Evolutionary conservation across 2,797 vertebrate species (phyloP), one percentile per base, ranked within the genome.

Genomic region (Coilia nasus): DNA sequence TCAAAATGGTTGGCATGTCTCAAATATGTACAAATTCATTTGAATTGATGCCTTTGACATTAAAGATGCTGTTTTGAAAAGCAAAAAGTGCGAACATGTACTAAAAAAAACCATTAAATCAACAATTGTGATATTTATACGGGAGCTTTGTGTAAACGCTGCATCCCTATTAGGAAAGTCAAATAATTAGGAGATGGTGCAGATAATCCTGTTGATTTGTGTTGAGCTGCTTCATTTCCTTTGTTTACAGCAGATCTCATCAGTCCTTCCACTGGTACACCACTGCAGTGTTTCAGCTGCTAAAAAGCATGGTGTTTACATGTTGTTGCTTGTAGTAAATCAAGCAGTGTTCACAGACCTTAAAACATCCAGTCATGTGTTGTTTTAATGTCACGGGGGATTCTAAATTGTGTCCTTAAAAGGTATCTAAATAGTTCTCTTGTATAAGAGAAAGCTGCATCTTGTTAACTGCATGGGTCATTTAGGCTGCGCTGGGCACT

Each of bases 261-360:
- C 86, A n/a, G 83, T 84, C 23, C 86, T 75, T 11, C 83, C 54
- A 86, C 89, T 87, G 89, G 90, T 90, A 90, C 81, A 85, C 59
- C 62, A 83, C 35, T 88, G 71, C 50, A 83, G 86, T 88, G 12
- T n/a, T 86, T 82, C 28, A 67, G 82, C 50, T 41, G 82, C 23
- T 35, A 35, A 44, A 0, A 2, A 75, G 84, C 86, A 75, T 47
- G 81, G 15, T 35, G 67, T 41, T 75, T 14, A 35, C 17, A 19
- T 59, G 15, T n/a, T 21, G 57, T 59, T 19, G 57, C 19, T 59
- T 59, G 31, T 75, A 25, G 12, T 75, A 28, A 31, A 19, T 4
- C 15, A 21, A 21, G 71, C 35, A 41, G 19, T 78, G 15, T 41
- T 19, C 3, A 28, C 31, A 41, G 0, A 21, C 35, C 41, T 41